These are phyloP conservation scores for Climacteris rufus DNA, from an alignment of 2,113 vertebrate genomes.

Conservation along the genomic window DNA sequence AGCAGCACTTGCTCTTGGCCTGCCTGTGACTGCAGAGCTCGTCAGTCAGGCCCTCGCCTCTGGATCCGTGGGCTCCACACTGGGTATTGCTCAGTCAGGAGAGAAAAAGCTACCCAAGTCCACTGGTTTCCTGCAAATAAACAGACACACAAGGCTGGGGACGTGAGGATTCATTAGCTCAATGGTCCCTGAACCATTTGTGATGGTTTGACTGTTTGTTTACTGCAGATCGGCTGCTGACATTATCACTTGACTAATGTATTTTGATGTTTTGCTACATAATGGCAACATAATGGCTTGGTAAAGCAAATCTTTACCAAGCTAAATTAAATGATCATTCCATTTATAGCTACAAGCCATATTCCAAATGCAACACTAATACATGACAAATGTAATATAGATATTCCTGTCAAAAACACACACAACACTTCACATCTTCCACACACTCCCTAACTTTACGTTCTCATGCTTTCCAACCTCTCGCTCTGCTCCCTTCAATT, in stretches of 20 bases:
- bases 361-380: neutral
- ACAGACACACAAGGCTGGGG: neutral
- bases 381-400: neutral
- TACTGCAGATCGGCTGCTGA: neutral
- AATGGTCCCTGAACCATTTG: neutral
- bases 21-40: rapidly evolving
- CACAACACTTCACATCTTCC: neutral
- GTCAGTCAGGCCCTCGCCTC: neutral
- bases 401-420: neutral
- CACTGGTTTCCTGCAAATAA: rapidly evolving
- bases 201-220: neutral
- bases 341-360: neutral
- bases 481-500: neutral
- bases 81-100: rapidly evolving
- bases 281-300: neutral
- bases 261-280: neutral
- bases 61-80: rapidly evolving
- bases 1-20: no score
- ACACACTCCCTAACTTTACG: neutral
- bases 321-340: neutral
- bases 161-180: rapidly evolving
- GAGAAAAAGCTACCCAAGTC: neutral
- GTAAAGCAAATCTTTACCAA: neutral
- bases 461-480: neutral
- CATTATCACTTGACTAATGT: neutral